Evolutionary conservation across 1,140 invertebrate species (phyloP), one percentile per base, ranked within the genome.

Genomic region (Bursaphelenchus mucronatus): DNA sequence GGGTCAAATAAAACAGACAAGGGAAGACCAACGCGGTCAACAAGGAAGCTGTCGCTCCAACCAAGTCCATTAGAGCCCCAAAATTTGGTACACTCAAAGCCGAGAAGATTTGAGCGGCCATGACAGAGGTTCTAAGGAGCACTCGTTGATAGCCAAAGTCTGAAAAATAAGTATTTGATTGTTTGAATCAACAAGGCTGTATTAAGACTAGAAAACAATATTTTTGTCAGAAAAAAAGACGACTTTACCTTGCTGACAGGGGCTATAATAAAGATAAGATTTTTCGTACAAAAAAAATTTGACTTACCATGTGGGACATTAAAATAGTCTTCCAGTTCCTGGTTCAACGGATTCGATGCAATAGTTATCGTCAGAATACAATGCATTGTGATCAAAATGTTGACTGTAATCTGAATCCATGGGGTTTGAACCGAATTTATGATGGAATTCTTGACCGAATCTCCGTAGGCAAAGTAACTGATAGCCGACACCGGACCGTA

Each of bases 341-440:
- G 66, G 10, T 58, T 15, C 8, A 66, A 49, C n/a, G 65, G 65
- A 69, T 66, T 66, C 13, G 15, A 40, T 8, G 69, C 54, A 30
- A 66, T 67, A 43, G 57, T 40, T 3, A 45, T 66, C 8, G 65
- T 19, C 13, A 63, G 13, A 61, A 79, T 10, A 15, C 62, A 64
- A 47, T 67, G 52, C 19, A 70, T 30, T 19, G 57, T 19, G 39
- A 67, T 63, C 13, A 70, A 51, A 13, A 71, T 11, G 39, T 67
- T 61, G 8, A 64, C 58, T 4, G 67, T 17, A 30, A 70, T 50
- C 45, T 69, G 49, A n/a, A 67, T 47, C 49, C 69, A 62, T 2
- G 40, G 10, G 8, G 49, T 67, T 52, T 67, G 66, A 0, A 67
- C n/a, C 7, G 67, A 70, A 13, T 70, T 63, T 19, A 67, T 67